Conservation (phyloP, 1,140 invertebrate species). For the Drosophila subpulchrella region DNA sequence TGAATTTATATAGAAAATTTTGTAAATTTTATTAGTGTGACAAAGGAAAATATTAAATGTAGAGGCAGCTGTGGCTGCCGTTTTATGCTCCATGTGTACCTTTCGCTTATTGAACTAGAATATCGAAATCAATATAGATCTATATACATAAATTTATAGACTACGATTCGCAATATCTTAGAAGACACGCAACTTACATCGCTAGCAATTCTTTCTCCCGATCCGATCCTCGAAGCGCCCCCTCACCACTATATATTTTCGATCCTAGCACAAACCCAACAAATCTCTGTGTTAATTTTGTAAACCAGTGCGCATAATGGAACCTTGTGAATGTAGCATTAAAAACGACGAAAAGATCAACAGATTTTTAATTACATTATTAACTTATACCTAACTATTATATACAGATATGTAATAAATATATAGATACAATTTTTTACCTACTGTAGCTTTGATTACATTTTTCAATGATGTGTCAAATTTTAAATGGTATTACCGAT, state of each 20-base stretch:
- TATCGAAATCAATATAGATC: constrained; percentile 56
- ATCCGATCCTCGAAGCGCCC: neutral
- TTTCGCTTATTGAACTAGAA: constrained; percentile 79
- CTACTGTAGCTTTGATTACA: constrained; percentile 81
- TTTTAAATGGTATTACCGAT: constrained; percentile 75
- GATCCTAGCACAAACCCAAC: constrained; percentile 29
- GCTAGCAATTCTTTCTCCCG: constrained; percentile 16
- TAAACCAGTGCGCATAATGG: constrained; percentile 72
- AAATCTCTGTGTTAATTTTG: constrained; percentile 59
- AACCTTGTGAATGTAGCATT: constrained; percentile 73
- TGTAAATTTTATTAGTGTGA: constrained; percentile 76
- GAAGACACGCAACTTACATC: constrained; percentile 38
- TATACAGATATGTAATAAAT: constrained; percentile 58
- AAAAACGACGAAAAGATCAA: constrained; percentile 41
- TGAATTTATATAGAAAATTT: constrained; percentile 79
- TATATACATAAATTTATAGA: constrained; percentile 50
- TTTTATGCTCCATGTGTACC: constrained; percentile 81
- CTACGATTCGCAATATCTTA: constrained; percentile 67
- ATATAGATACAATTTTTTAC: constrained; percentile 79
- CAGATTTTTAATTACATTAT: constrained; percentile 61
- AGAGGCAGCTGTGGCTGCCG: constrained; percentile 51
- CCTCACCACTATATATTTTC: constrained; percentile 28
- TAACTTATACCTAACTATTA: constrained; percentile 53
- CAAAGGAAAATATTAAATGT: constrained; percentile 51
- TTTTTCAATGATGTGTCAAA: constrained; percentile 82